These are phyloP conservation scores for Otolemur crassicaudatus DNA, from an alignment of 2,797 vertebrate genomes.

Conservation along the genomic window DNA sequence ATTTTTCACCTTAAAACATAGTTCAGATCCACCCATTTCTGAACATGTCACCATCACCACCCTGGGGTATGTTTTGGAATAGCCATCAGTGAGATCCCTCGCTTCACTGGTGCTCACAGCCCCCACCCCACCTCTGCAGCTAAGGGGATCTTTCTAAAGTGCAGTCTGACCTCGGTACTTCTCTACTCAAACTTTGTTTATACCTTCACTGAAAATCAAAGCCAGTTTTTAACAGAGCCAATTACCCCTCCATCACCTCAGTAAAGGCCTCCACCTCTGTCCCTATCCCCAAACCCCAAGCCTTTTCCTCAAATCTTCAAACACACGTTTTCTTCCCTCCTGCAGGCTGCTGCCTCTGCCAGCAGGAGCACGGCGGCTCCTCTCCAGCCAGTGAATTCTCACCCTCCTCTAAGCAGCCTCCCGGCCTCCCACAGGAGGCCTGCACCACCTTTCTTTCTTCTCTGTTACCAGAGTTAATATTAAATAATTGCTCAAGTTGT, in stretches of 20 bases:
- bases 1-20: background rate
- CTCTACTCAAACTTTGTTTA: background rate
- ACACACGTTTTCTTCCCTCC: background rate
- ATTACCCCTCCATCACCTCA: background rate
- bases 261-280: too few species aligned
- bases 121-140: background rate
- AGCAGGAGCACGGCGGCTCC: background rate
- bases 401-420: background rate
- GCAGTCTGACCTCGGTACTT: background rate
- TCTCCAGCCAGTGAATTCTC: background rate
- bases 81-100: rapidly evolving
- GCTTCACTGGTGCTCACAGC: background rate
- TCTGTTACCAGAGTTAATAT: background rate
- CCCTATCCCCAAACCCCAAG: background rate
- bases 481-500: too few species aligned
- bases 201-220: background rate
- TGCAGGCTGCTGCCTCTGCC: background rate
- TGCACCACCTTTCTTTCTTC: background rate
- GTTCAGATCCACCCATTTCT: background rate
- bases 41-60: background rate
- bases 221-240: background rate
- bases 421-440: background rate
- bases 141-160: background rate
- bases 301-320: background rate
- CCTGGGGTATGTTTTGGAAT: background rate